Evolutionary conservation across 1,140 invertebrate species (phyloP).

Genomic region (Melanaphis sacchari): DNA sequence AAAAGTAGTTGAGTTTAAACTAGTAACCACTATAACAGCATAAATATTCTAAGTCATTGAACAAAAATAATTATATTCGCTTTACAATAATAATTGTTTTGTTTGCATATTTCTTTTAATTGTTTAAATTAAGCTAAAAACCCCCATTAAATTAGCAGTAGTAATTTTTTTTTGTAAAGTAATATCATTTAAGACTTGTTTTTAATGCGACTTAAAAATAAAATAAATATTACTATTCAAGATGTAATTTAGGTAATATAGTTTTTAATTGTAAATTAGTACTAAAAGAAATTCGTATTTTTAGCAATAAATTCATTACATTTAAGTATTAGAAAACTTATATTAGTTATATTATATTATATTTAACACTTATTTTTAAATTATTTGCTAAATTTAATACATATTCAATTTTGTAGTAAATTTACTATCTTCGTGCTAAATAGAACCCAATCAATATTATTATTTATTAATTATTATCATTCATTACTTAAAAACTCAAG

Average conservation of each 20-base stretch:
- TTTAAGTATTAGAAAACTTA: background rate
- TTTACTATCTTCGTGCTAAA: background rate
- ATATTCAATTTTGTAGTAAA: background rate
- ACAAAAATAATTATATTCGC: background rate
- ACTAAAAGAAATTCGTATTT: background rate
- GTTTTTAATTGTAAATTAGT: background rate
- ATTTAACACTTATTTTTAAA: background rate
- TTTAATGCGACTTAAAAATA: background rate
- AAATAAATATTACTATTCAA: background rate
- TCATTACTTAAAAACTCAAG: background rate
- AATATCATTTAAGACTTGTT: background rate
- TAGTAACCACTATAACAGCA: background rate
- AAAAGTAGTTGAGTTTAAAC: background rate
- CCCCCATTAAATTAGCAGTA: background rate
- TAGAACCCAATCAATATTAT: background rate
- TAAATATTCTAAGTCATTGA: background rate
- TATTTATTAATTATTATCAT: background rate
- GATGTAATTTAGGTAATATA: background rate
- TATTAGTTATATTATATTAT: background rate
- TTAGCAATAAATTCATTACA: background rate
- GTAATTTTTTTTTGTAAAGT: background rate
- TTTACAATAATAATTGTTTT: background rate
- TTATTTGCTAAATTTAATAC: background rate
- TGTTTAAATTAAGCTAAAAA: background rate
- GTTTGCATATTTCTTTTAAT: background rate